phyloP scores from a whole-genome alignment of 1,140 invertebrate genomes.

The Drosophila pectinifera region DNA sequence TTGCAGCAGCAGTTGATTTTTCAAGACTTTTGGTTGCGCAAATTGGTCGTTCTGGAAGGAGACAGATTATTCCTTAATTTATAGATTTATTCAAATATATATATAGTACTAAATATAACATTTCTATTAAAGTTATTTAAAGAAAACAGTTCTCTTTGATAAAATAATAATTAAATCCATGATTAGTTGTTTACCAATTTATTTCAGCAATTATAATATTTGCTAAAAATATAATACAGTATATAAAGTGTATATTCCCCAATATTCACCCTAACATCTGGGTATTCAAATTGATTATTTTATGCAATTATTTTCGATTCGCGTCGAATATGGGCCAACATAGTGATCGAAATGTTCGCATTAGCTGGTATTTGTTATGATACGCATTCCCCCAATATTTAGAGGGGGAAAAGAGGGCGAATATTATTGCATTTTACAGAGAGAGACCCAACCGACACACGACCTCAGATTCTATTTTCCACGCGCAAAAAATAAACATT shows the following conservation, averaged over 20 bases:
- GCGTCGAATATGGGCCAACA: slow-evolving; percentile 12
- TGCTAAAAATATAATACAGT: no score
- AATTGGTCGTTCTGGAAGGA: slow-evolving; percentile 73
- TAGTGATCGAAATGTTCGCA: slow-evolving; percentile 5
- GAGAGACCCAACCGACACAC: not conserved
- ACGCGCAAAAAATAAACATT: slow-evolving; percentile 35
- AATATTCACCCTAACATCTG: no score
- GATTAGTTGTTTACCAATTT: not conserved
- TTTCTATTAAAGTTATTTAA: no score
- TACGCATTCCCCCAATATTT: slow-evolving; percentile 18
- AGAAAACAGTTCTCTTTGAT: not conserved
- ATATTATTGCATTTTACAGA: not conserved
- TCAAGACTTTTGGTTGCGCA: slow-evolving; percentile 74
- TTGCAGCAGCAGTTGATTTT: slow-evolving; percentile 72
- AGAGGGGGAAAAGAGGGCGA: not conserved
- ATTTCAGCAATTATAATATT: not conserved
- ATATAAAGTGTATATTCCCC: no score
- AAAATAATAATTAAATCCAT: not conserved
- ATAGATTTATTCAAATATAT: not conserved
- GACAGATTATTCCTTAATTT: not conserved
- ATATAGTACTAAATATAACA: not conserved
- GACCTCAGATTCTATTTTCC: slow-evolving; percentile 26
- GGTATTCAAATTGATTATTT: no score
- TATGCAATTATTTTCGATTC: slow-evolving; percentile 3
- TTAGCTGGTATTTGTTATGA: slow-evolving; percentile 1